Percentiles rank a stretch among this genome's conserved stretches.
Evolutionary conservation across 2,113 vertebrate genomes (phyloP).

Genomic region (Pimephales promelas): DNA sequence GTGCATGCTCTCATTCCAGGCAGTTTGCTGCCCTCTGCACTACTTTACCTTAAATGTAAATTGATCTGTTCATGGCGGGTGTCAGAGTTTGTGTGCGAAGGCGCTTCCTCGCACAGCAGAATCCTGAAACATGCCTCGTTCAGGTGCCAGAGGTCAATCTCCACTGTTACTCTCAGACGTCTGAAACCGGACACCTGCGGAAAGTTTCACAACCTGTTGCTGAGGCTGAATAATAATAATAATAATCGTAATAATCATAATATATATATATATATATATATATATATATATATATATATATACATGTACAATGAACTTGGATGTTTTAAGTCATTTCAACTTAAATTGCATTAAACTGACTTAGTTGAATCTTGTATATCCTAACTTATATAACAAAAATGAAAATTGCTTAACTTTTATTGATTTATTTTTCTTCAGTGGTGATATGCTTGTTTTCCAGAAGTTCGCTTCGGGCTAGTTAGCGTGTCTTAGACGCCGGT

Average conservation of each 20-base stretch:
- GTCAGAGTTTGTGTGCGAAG: constrained; percentile 23
- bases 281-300: too few species aligned
- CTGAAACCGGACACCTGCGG: constrained; percentile 69
- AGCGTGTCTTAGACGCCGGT: constrained; percentile 57
- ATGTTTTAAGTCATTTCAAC: too few species aligned
- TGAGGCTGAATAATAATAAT: neutral
- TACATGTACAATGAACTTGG: too few species aligned
- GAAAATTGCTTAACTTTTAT: too few species aligned
- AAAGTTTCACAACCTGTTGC: constrained; percentile 58
- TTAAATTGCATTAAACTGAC: too few species aligned
- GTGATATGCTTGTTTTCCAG: neutral
- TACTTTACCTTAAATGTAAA: constrained; percentile 33
- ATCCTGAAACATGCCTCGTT: constrained; percentile 14
- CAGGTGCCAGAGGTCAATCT: constrained; percentile 43
- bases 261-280: too few species aligned
- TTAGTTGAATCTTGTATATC: too few species aligned
- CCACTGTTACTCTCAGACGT: constrained; percentile 56
- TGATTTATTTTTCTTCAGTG: too few species aligned
- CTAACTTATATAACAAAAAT: too few species aligned
- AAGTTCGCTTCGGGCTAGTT: constrained; percentile 40
- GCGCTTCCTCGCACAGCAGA: constrained; percentile 29
- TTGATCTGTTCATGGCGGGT: constrained; percentile 41
- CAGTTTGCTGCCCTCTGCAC: neutral
- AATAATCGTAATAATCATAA: neutral
- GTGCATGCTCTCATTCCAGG: neutral